Evolutionary conservation across 1,140 invertebrate genomes (phyloP), one percentile per base, ranked within the genome.

Genomic region (Drosophila littoralis): DNA sequence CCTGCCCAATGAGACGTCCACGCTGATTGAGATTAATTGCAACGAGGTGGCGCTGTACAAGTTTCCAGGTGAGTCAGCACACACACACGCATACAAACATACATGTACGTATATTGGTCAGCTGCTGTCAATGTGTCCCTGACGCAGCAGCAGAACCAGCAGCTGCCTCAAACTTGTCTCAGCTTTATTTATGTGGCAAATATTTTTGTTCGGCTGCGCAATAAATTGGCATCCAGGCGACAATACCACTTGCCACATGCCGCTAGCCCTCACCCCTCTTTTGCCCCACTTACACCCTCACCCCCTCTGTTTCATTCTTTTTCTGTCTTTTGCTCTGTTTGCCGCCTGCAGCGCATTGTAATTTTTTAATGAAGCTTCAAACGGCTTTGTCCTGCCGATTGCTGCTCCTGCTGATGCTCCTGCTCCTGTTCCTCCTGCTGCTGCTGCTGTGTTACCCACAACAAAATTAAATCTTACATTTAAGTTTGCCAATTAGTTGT

Each of bases 11-110:
- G 92, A 93, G 32, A 93, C 94, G 71, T 93, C 92, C 48, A 94
- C 93, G 6, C 93, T 94, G 78, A 93, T 94, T 93, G 94, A 95
- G 75, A 94, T 95, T 73, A 94, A 93, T 80, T 95, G 95, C 81
- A 93, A 95, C 70, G 94, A 94, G 68, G 94, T 95, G 58, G 93
- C 94, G 42, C 94, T 95, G 42, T 94, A 94, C 46, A 93, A 93
- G 90, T 93, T 95, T 89, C 94, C 95, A 80, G 94, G 94, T 95
- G 88, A 81, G 90, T 75, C 52, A 67, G 43, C 9, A 13, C 22
- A 43, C 4, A 13, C 7, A 7, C 12, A 38, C 13, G 12, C n/a
- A 12, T 28, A 58, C 10, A 40, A 9, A n/a, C 1, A 40, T 42
- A 2, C 9, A 10, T 32, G 28, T 45, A 1, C 15, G 15, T 51